Evolutionary conservation across 2,888 invertebrate genomes (phyloP).

Genomic region (Dasypolia templi): DNA sequence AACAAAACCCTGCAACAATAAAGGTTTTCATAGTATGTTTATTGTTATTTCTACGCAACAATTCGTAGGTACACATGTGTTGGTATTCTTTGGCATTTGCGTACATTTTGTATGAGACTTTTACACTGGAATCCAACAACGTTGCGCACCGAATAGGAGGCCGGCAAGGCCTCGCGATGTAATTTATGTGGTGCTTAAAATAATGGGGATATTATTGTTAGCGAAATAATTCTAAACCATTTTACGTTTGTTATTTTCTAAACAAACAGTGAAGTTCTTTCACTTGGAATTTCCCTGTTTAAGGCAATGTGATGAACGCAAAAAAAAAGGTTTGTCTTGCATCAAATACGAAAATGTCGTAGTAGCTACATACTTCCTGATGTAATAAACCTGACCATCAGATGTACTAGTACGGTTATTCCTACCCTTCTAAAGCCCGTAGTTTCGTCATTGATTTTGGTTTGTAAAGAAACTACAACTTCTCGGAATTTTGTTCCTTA

Average conservation of each 20-base stretch:
- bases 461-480: neutral
- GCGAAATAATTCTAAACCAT: constrained; percentile 24
- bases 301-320: constrained; percentile 15
- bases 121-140: constrained; percentile 50
- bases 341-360: neutral
- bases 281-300: neutral
- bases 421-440: neutral
- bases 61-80: constrained; percentile 58
- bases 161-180: constrained; percentile 14
- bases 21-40: constrained; percentile 68
- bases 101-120: constrained; percentile 61
- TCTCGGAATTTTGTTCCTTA: too few relatives aligned
- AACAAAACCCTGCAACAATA: constrained; percentile 66
- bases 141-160: constrained; percentile 31
- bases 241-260: constrained; percentile 15
- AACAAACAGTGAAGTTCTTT: neutral
- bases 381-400: neutral
- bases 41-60: constrained; percentile 66
- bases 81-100: constrained; percentile 60
- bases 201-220: constrained; percentile 30
- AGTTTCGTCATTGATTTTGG: neutral
- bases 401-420: neutral
- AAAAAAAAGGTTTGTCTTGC: neutral
- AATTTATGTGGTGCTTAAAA: constrained; percentile 40
- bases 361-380: neutral